phyloP scores from a whole-genome alignment of 2,113 vertebrate species.

The Calonectris borealis region DNA sequence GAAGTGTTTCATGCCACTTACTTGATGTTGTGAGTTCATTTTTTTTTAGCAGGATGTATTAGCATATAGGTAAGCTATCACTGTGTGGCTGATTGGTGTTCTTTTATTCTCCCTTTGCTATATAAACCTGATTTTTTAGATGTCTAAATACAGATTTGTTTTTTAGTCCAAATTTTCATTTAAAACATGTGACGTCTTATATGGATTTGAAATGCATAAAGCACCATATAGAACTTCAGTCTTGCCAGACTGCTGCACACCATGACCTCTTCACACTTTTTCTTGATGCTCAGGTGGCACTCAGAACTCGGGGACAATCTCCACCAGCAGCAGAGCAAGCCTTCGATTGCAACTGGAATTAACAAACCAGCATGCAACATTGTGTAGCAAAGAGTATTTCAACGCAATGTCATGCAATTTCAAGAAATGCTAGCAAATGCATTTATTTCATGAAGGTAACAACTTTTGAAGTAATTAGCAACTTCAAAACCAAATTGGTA shows the following conservation, averaged over 20 bases:
- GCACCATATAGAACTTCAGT: background rate
- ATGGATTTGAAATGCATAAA: background rate
- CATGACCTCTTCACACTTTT: background rate
- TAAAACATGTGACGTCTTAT: background rate
- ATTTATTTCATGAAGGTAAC: background rate
- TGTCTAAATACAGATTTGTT: background rate
- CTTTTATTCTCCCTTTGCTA: too few relatives aligned
- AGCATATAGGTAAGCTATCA: background rate
- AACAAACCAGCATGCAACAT: background rate
- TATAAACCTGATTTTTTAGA: background rate
- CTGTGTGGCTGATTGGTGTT: background rate
- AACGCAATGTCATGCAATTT: background rate
- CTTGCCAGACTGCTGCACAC: background rate
- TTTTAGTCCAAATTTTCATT: background rate
- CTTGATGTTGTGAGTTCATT: background rate
- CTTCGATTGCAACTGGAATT: background rate
- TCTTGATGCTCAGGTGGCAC: background rate
- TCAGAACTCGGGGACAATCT: background rate
- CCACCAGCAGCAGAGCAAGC: background rate
- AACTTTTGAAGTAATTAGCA: background rate
- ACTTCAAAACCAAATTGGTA: background rate
- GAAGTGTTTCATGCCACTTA: background rate
- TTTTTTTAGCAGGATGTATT: background rate
- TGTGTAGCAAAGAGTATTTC: background rate
- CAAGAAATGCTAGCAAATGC: background rate